phyloP scores from a whole-genome alignment of 1,140 invertebrate genomes.

The Procambarus clarkii region DNA sequence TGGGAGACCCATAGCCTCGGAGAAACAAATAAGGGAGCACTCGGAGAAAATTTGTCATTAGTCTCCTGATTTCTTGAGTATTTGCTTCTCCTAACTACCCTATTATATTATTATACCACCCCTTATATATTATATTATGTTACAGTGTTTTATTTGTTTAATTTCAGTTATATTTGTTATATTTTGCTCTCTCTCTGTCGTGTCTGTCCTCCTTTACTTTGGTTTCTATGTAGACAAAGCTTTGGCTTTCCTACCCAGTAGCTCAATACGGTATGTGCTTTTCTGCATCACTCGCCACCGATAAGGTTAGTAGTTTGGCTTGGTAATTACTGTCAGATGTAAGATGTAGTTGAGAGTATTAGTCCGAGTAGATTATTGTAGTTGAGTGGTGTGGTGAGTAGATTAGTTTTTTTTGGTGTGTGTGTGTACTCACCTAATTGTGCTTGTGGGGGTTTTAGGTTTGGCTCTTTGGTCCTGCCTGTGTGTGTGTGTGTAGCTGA shows the following conservation, averaged over 20 bases:
- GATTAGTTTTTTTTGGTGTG: no score
- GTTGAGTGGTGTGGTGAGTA: no score
- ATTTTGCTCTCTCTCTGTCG: no score
- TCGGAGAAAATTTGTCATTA: no score
- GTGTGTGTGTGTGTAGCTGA: no score
- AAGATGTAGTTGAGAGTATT: neutral
- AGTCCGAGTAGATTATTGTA: no score
- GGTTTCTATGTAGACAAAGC: neutral
- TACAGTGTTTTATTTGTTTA: neutral
- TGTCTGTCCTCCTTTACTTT: neutral
- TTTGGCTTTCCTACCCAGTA: neutral
- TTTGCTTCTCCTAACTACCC: neutral
- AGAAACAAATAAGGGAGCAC: neutral
- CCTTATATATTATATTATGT: neutral
- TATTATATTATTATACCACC: neutral
- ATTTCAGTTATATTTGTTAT: no score
- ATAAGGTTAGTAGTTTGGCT: conserved; percentile 1
- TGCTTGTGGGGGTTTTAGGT: no score
- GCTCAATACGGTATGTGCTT: neutral
- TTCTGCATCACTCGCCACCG: neutral
- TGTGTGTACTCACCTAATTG: no score
- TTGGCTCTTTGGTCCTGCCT: no score
- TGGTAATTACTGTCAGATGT: neutral
- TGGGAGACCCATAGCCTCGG: no score
- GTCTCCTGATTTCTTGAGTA: neutral